phyloP scores from a whole-genome alignment of 2,113 vertebrate species.

The Thunnus thynnus region DNA sequence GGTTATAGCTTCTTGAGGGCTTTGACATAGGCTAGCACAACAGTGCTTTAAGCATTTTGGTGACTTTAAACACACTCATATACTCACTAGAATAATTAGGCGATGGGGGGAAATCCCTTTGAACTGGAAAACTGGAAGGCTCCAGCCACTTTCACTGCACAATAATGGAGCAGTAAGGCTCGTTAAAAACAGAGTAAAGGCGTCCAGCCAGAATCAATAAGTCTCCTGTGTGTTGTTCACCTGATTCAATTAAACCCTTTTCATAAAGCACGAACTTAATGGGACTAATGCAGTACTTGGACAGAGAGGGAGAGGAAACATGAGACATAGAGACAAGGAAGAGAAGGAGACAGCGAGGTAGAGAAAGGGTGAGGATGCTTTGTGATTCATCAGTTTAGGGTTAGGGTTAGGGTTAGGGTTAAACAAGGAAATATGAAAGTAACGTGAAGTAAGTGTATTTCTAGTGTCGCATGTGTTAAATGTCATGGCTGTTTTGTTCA shows the following conservation, averaged over 20 bases:
- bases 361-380: not conserved
- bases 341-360: not conserved
- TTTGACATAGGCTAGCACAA: not conserved
- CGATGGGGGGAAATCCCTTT: constrained; percentile 27
- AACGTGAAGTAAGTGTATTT: too few species aligned
- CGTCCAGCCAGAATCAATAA: constrained; percentile 71
- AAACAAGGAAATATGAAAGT: too few species aligned
- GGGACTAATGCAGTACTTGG: constrained; percentile 42
- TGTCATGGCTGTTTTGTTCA: not conserved
- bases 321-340: not conserved
- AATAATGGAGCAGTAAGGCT: constrained; percentile 37
- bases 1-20: not conserved
- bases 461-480: not conserved
- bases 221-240: constrained; percentile 67
- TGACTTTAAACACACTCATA: not conserved
- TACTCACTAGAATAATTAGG: constrained; percentile 21
- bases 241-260: constrained; percentile 76
- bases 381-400: not conserved
- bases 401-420: too few species aligned
- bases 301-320: not conserved
- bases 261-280: constrained; percentile 66
- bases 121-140: constrained; percentile 37
- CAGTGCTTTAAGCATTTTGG: not conserved
- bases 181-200: constrained; percentile 60
- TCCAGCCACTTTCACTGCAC: not conserved